A percentile compares a stretch with the other conserved stretches of the same genome.
phyloP scores from a whole-genome alignment of 2,888 invertebrate species.

The Dusona sp. region DNA sequence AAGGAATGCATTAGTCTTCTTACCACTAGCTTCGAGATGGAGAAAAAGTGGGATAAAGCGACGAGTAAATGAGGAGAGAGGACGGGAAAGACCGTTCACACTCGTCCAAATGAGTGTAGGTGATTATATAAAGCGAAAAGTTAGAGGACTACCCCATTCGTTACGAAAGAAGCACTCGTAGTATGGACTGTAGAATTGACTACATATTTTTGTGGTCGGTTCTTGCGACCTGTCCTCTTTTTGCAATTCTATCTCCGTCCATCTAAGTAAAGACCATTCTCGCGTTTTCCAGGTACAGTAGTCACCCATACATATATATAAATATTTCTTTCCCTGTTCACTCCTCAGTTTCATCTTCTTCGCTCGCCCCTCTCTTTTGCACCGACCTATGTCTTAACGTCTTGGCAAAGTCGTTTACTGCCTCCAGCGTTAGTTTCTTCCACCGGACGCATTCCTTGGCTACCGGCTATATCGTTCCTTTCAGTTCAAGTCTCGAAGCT shows the following conservation, averaged over 20 bases:
- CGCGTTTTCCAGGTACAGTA: constrained; percentile 44
- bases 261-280: constrained; percentile 35
- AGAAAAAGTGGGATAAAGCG: constrained; percentile 7
- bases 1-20: background rate
- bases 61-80: constrained; percentile 7
- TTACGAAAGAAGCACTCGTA: constrained; percentile 38
- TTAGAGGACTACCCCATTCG: constrained; percentile 56
- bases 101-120: constrained; percentile 78
- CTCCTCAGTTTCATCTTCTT: constrained; percentile 1
- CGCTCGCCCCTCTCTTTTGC: constrained; percentile 27
- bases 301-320: constrained; percentile 1
- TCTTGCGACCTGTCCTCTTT: constrained; percentile 53
- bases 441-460: constrained; percentile 66
- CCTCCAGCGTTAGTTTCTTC: constrained; percentile 59
- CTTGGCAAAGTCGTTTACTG: constrained; percentile 72
- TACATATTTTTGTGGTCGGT: constrained; percentile 32
- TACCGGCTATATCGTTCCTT: constrained; percentile 65
- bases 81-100: constrained; percentile 74
- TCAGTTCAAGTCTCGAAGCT: constrained; percentile 60
- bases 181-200: constrained; percentile 47
- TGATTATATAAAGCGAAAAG: constrained; percentile 73
- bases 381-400: constrained; percentile 70
- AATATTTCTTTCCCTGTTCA: constrained; percentile 10
- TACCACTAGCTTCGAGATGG: background rate
- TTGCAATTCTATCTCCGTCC: constrained; percentile 33